Evolutionary conservation across 2,888 invertebrate species (phyloP).

Genomic region (Drosophila pegasa): DNA sequence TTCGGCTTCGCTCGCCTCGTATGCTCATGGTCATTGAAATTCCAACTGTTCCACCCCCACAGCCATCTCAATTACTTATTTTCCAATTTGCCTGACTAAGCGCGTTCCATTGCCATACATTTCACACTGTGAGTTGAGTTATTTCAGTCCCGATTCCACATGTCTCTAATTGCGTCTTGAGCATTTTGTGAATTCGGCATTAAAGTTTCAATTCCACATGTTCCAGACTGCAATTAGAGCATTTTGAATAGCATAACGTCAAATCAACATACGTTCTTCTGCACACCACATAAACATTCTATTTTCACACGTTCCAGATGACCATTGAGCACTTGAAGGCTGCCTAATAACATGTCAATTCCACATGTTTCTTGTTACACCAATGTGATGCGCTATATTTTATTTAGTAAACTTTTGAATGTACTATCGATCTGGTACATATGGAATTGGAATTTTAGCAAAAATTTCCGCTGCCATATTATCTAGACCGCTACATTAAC

Average conservation of each 20-base stretch:
- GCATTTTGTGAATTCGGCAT: neutral
- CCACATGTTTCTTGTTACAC: neutral
- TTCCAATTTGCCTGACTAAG: neutral
- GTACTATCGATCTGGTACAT: no score
- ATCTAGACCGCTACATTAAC: neutral
- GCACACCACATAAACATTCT: neutral
- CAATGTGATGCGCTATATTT: no score
- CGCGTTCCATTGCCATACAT: neutral
- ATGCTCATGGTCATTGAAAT: neutral
- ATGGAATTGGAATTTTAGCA: neutral
- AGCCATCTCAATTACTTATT: neutral
- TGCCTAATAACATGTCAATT: neutral
- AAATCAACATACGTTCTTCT: no score
- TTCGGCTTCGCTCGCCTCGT: neutral
- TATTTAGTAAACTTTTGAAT: no score
- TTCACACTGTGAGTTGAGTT: neutral
- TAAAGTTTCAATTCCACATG: neutral
- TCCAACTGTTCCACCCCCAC: neutral
- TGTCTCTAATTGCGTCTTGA: neutral
- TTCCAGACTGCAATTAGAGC: neutral
- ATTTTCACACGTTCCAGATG: neutral
- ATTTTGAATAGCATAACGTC: no score
- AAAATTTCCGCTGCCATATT: conserved; percentile 3
- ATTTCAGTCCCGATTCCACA: neutral
- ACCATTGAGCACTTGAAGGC: neutral